Conservation (phyloP, 2,797 vertebrate species). For the Leuciscus waleckii region DNA sequence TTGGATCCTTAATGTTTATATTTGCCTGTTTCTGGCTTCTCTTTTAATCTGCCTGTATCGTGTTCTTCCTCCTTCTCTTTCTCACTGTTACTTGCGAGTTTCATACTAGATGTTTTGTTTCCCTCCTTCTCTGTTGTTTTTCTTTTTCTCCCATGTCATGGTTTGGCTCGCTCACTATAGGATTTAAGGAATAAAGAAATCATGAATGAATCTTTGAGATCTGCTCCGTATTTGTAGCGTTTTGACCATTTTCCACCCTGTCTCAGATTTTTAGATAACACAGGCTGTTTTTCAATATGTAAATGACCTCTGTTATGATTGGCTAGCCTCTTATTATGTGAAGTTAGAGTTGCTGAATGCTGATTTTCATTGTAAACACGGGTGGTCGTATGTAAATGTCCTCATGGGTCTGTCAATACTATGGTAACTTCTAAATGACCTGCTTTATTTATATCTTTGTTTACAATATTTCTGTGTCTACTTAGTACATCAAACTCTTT, state of each 20-base stretch:
- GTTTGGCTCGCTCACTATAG: neutral
- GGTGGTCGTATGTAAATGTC: neutral
- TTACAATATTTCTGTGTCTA: neutral
- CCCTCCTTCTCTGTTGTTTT: conserved; percentile 60
- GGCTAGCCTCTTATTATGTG: neutral
- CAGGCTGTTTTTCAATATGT: neutral
- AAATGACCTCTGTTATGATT: neutral
- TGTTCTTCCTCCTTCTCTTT: neutral
- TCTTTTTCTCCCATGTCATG: neutral
- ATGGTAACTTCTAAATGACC: neutral
- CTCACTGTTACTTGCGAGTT: conserved; percentile 44
- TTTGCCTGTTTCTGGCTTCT: conserved; percentile 41
- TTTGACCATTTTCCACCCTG: neutral
- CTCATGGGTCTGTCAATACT: neutral
- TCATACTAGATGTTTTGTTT: conserved; percentile 44
- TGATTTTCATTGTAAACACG: neutral
- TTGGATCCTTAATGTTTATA: conserved; percentile 46
- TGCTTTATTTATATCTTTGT: neutral
- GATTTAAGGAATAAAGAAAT: neutral
- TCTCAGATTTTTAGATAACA: neutral
- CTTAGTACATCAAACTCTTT: neutral
- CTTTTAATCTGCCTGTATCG: conserved; percentile 51
- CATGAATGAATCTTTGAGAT: neutral
- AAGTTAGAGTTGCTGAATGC: neutral
- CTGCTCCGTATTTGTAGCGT: neutral